These are phyloP conservation scores for Cossypha heuglini DNA, from an alignment of 2,797 vertebrate species.

Conservation along the genomic window DNA sequence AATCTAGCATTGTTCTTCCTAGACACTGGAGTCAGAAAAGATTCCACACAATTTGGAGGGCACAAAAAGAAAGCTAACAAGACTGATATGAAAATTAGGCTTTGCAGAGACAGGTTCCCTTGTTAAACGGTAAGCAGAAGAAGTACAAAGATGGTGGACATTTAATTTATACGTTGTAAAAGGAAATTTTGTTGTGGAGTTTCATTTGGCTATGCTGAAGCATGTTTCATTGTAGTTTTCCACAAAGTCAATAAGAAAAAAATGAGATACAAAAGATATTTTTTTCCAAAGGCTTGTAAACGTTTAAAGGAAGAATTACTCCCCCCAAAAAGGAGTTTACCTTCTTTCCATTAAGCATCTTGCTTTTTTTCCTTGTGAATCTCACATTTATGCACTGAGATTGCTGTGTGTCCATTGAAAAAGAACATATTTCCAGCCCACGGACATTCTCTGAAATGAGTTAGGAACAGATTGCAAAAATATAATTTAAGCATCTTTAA, in stretches of 20 bases:
- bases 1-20: neutral
- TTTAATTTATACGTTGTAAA: neutral
- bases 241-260: neutral
- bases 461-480: slow-evolving; percentile 14
- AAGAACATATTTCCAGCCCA: slow-evolving; percentile 73
- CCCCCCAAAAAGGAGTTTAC: neutral
- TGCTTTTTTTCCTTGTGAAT: slow-evolving; percentile 40
- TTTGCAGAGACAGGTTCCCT: neutral
- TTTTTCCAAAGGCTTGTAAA: neutral
- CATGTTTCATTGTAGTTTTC: neutral
- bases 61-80: neutral
- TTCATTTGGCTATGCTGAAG: neutral
- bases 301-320: neutral
- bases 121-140: neutral
- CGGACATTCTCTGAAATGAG: slow-evolving; percentile 67
- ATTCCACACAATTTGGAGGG: neutral
- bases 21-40: neutral
- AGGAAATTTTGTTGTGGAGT: neutral
- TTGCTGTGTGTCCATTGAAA: slow-evolving; percentile 61
- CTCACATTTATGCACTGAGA: slow-evolving; percentile 63
- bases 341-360: slow-evolving; percentile 50
- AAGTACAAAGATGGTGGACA: neutral
- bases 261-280: neutral
- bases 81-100: neutral
- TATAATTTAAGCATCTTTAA: neutral